These are phyloP conservation scores for Aphis craccivora DNA, from an alignment of 1,140 invertebrate genomes.

Conservation along the genomic window DNA sequence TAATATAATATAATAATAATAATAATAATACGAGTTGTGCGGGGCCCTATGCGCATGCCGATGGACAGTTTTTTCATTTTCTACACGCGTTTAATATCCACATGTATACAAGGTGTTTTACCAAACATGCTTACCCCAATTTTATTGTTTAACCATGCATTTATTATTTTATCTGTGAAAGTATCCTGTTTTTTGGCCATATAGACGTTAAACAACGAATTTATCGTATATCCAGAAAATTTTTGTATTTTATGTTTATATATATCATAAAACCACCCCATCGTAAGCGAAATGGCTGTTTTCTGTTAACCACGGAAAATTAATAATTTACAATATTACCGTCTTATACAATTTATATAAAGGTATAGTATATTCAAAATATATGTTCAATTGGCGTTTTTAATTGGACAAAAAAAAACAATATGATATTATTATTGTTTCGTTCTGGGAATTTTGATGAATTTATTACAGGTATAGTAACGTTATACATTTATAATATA, in stretches of 20 bases:
- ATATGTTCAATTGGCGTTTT: not conserved
- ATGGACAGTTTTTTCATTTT: slow-evolving; percentile 2
- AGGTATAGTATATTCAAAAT: not conserved
- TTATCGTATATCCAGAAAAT: not conserved
- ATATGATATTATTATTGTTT: not conserved
- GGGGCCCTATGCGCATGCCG: not conserved
- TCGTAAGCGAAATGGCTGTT: not conserved
- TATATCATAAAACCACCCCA: not conserved
- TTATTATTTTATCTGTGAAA: not conserved
- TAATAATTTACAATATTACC: not conserved
- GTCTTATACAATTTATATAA: not conserved
- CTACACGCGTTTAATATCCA: not conserved
- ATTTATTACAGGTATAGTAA: not conserved
- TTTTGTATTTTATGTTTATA: not conserved
- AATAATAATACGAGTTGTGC: not conserved
- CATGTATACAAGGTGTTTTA: not conserved
- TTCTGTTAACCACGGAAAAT: not conserved
- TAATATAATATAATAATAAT: not conserved
- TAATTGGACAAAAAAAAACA: not conserved
- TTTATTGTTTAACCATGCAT: not conserved
- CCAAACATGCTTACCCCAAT: not conserved
- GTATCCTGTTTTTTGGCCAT: not conserved
- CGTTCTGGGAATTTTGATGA: not conserved
- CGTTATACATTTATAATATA: not conserved
- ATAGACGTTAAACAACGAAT: not conserved